phyloP scores from a whole-genome alignment of 1,140 invertebrate genomes.

The Mya arenaria region DNA sequence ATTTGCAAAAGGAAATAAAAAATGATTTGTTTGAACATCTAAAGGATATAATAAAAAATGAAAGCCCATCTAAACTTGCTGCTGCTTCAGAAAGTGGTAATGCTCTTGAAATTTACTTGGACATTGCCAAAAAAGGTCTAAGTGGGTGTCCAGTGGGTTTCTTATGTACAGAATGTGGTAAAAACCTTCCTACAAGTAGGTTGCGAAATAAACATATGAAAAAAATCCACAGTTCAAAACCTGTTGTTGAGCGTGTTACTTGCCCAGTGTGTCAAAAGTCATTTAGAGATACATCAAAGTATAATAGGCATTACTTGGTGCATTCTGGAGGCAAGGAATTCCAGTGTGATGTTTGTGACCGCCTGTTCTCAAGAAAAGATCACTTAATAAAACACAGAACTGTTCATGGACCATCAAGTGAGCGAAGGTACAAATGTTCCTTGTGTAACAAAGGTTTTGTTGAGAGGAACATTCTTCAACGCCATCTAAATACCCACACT shows the following conservation, averaged over 20 bases:
- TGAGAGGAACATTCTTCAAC: constrained; percentile 35
- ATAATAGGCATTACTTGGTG: neutral
- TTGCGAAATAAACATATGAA: neutral
- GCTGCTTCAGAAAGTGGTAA: neutral
- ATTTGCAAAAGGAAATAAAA: too few relatives aligned
- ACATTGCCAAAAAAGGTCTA: neutral
- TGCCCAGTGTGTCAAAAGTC: constrained; percentile 2
- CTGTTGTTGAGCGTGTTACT: neutral
- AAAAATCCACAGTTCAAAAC: neutral
- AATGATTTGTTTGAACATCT: too few relatives aligned
- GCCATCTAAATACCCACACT: constrained; percentile 31
- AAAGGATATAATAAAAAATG: too few relatives aligned
- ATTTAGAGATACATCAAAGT: constrained; percentile 7
- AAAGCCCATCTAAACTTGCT: too few relatives aligned
- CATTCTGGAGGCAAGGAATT: constrained; percentile 8
- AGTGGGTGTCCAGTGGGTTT: neutral
- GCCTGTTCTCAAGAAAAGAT: constrained; percentile 12
- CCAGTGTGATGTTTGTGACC: constrained; percentile 7
- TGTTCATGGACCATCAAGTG: constrained; percentile 15
- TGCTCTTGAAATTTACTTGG: neutral
- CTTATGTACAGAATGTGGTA: neutral
- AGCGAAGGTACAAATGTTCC: neutral
- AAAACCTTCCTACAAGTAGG: neutral
- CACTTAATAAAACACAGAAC: constrained; percentile 23
- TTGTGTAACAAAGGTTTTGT: constrained; percentile 29